Percentiles rank a stretch among this genome's conserved stretches.
phyloP scores from a whole-genome alignment of 2,888 invertebrate genomes.

The Leptinotarsa haldemani region DNA sequence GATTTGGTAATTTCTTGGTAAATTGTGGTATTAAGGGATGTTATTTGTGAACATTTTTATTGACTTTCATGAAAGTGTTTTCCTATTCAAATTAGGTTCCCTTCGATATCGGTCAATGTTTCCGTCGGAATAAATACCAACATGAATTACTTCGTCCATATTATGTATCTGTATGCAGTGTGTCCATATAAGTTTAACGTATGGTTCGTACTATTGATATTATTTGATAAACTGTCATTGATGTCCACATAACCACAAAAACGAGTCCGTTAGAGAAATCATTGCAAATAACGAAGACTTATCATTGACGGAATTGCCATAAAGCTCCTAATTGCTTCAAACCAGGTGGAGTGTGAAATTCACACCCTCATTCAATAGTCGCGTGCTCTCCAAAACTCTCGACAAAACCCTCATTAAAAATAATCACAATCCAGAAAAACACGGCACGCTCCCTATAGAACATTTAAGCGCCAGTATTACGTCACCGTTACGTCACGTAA shows the following conservation, averaged over 20 bases:
- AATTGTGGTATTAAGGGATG: too few species aligned
- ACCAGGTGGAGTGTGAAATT: neutral
- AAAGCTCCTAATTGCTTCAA: neutral
- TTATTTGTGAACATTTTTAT: too few species aligned
- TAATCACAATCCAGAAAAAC: conserved; percentile 40
- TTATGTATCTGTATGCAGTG: neutral
- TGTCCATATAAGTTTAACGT: neutral
- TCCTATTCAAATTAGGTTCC: neutral
- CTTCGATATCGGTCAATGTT: neutral
- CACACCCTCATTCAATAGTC: conserved; percentile 35
- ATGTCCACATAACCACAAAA: neutral
- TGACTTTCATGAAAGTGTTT: too few species aligned
- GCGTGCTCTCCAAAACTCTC: conserved; percentile 40
- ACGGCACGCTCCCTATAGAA: conserved; percentile 46
- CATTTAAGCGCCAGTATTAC: conserved; percentile 56
- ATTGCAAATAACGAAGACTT: neutral
- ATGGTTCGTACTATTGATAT: neutral
- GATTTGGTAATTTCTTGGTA: too few species aligned
- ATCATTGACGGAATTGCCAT: neutral
- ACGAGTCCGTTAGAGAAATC: neutral
- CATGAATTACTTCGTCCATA: neutral
- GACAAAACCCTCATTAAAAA: conserved; percentile 42
- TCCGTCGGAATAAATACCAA: neutral
- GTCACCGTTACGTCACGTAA: conserved; percentile 63
- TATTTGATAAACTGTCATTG: neutral